Conservation (phyloP, 2,888 invertebrate species). For the Branchipolynoe longqiensis region DNA sequence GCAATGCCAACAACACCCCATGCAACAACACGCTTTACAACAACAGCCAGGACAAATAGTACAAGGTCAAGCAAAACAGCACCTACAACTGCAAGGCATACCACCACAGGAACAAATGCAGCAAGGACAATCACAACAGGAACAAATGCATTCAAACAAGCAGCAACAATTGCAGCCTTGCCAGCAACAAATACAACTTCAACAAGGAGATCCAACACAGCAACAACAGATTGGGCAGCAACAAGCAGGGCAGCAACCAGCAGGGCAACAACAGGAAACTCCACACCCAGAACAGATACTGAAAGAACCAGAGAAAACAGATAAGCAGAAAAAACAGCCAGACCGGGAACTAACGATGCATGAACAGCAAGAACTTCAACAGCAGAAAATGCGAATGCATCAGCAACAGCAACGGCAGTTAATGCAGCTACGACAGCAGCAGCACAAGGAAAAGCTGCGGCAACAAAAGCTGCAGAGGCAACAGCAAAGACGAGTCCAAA, state of each 20-base stretch:
- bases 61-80: conserved; percentile 44
- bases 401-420: not conserved
- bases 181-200: conserved; percentile 19
- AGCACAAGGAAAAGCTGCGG: not conserved
- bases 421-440: not conserved
- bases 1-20: not conserved
- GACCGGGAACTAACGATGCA: not conserved
- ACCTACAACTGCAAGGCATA: conserved; percentile 3
- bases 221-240: conserved; percentile 16
- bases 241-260: not conserved
- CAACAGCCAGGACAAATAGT: not conserved
- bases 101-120: conserved; percentile 25
- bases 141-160: conserved; percentile 10
- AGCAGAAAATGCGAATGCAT: not conserved
- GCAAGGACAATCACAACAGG: conserved; percentile 22
- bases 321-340: not conserved
- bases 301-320: not conserved
- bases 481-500: not conserved
- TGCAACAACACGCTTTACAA: not conserved
- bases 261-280: not conserved
- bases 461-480: not conserved
- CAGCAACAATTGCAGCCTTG: conserved; percentile 35
- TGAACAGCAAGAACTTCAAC: conserved; percentile 4
- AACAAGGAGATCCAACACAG: conserved; percentile 18
- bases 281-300: not conserved